phyloP scores from a whole-genome alignment of 1,140 invertebrate genomes.

The Drosophila quadrilineata region DNA sequence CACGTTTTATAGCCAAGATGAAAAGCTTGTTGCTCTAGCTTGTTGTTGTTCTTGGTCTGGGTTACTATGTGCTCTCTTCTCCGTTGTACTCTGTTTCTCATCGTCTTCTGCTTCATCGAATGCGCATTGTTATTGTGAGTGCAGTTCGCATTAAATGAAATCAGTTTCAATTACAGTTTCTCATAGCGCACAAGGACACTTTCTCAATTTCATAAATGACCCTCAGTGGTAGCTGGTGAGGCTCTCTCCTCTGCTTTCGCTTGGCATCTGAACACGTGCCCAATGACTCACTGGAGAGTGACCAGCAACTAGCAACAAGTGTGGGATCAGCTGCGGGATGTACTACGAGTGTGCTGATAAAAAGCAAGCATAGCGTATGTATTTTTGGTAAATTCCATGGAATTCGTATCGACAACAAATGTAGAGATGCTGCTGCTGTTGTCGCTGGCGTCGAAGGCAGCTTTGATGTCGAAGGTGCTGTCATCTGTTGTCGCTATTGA shows the following conservation, averaged over 20 bases:
- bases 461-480: no score
- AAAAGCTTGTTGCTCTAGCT: conserved; percentile 23
- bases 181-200: conserved; percentile 19
- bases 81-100: not conserved
- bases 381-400: conserved; percentile 54
- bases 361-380: conserved; percentile 12
- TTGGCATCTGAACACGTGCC: conserved; percentile 40
- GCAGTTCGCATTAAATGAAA: conserved; percentile 44
- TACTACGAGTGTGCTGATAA: conserved; percentile 33
- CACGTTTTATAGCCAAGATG: conserved; percentile 58
- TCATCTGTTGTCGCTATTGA: not conserved
- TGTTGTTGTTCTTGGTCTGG: conserved; percentile 25
- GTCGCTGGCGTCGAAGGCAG: not conserved
- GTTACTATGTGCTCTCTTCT: not conserved
- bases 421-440: not conserved
- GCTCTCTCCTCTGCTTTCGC: conserved; percentile 26
- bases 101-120: not conserved
- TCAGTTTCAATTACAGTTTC: no score
- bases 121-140: not conserved
- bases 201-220: conserved; percentile 28
- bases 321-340: conserved; percentile 21
- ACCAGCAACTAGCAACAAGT: conserved; percentile 9
- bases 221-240: not conserved
- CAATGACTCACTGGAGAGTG: not conserved
- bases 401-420: conserved; percentile 29